Percentiles rank a stretch among this genome's conserved stretches.
These are phyloP conservation scores for Cnemophilus loriae DNA, from an alignment of 2,113 vertebrate species.

Conservation along the genomic window DNA sequence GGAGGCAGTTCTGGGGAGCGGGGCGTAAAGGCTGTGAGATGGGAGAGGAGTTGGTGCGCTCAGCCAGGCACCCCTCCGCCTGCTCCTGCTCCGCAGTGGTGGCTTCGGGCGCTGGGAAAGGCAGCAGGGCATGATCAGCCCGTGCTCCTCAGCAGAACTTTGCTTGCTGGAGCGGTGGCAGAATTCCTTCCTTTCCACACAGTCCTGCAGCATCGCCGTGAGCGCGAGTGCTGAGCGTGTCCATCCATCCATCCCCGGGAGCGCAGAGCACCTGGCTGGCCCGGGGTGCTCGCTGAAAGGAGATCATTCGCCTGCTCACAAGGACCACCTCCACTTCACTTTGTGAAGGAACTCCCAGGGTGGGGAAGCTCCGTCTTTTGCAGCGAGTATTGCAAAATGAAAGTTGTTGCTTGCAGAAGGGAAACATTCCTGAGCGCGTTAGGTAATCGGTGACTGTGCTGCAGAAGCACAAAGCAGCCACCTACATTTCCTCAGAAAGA, in stretches of 20 bases:
- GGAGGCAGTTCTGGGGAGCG: background rate
- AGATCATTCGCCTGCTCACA: background rate
- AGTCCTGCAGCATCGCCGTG: background rate
- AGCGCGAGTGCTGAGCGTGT: background rate
- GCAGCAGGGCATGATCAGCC: background rate
- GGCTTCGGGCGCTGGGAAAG: background rate
- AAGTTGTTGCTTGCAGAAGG: background rate
- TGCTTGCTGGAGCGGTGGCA: background rate
- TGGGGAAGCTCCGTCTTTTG: background rate
- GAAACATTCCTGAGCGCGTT: background rate
- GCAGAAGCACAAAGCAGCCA: background rate
- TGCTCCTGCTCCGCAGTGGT: background rate
- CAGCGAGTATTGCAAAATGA: background rate
- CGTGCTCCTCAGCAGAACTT: background rate
- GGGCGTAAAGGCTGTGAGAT: background rate
- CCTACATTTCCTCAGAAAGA: background rate
- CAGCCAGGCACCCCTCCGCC: background rate
- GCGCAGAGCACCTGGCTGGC: slow-evolving; percentile 14
- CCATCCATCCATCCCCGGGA: background rate
- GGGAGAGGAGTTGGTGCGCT: background rate
- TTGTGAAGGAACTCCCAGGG: background rate
- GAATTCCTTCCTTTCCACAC: background rate
- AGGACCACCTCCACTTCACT: background rate
- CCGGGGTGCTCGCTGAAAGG: background rate
- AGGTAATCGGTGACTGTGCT: background rate